Base-by-base conservation (phyloP, 1,140 invertebrate genomes). In the Eumeta japonica region DNA sequence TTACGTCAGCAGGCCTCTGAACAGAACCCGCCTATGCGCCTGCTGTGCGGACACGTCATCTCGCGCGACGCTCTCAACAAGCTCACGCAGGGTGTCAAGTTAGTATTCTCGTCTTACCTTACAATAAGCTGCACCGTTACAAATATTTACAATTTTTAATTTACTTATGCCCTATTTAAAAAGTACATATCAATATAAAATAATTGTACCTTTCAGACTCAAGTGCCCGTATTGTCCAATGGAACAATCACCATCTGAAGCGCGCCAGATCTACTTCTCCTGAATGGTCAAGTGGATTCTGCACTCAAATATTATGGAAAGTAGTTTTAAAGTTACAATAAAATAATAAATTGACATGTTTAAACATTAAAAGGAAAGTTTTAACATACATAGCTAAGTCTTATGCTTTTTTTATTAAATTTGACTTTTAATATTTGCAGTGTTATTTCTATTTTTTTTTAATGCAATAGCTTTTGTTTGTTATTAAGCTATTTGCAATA, bases 221-320 rank as follows among this genome's bases (percentile, higher is more conserved):
- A 98, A 98, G 79, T 99, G 96, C 68, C 95, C 95, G 1, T 98
- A 98, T 67, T 98, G 96, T 59, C 96, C 96, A 3, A 85, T 96
- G 56, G 95, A 98, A 75, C 94, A 97, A 62, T 91, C 88, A 63
- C 90, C 93, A 20, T 81, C 87, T 38, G 94, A 98, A 64, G 94
- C 94, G 12, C 83, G 88, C 64, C 84, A 90, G 58, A 92, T 98
- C 60, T 88, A 88, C 62, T 97, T 98, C 80, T 97, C 67, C 39
- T 72, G 50, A 48, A n/a, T n/a, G n/a, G n/a, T n/a, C n/a, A n/a
- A n/a, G n/a, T n/a, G n/a, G n/a, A n/a, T n/a, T n/a, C n/a, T n/a
- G n/a, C n/a, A n/a, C n/a, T n/a, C n/a, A n/a, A n/a, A n/a, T n/a
- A n/a, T n/a, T n/a, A n/a, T n/a, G n/a, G n/a, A n/a, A n/a, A n/a